Evolutionary conservation across 1,140 invertebrate genomes (phyloP).

Genomic region (Heliconius nattereri): DNA sequence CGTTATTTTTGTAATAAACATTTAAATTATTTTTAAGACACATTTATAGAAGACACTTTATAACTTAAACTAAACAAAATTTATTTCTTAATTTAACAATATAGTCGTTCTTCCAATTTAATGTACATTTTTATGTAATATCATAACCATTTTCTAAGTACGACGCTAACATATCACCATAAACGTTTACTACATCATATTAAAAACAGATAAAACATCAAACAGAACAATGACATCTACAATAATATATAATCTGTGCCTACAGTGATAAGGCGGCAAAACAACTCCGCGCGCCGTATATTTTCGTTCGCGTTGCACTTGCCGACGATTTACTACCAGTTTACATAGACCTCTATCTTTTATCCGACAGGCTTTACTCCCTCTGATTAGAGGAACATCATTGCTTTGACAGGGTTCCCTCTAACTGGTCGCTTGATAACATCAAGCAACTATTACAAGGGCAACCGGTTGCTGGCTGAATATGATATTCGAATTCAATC

Average conservation of each 20-base stretch:
- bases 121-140: background rate
- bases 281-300: constrained; percentile 78
- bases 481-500: constrained; percentile 78
- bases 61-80: background rate
- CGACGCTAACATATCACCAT: background rate
- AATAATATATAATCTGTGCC: constrained; percentile 54
- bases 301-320: constrained; percentile 80
- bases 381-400: constrained; percentile 41
- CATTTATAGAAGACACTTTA: background rate
- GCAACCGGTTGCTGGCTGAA: constrained; percentile 77
- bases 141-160: background rate
- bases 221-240: constrained; percentile 6
- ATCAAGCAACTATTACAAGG: constrained; percentile 80
- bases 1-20: background rate
- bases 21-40: background rate
- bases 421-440: constrained; percentile 69
- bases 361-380: constrained; percentile 44
- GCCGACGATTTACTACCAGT: constrained; percentile 71
- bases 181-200: background rate
- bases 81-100: background rate
- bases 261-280: constrained; percentile 79
- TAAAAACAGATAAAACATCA: background rate
- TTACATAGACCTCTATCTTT: constrained; percentile 56
- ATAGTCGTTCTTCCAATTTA: background rate
- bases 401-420: constrained; percentile 55